Percentiles rank a stretch among this genome's conserved stretches.
Evolutionary conservation across 2,113 vertebrate genomes (phyloP).

Genomic region (Ranitomeya variabilis): DNA sequence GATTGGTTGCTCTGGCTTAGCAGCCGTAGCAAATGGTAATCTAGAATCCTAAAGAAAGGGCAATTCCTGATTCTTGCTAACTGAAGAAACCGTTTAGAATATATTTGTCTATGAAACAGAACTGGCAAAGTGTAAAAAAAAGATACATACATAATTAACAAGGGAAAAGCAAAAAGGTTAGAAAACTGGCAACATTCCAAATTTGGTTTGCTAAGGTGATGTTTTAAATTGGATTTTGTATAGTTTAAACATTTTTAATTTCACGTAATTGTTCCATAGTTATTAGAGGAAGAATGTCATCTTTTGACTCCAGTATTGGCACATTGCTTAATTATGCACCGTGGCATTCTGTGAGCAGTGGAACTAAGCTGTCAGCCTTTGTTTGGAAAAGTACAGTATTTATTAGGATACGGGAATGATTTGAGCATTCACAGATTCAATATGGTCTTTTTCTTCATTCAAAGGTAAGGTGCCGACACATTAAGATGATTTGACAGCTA

Average conservation of each 20-base stretch:
- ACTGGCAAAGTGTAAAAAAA: constrained; percentile 50
- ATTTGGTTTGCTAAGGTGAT: constrained; percentile 69
- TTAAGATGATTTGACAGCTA: neutral
- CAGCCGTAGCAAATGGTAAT: neutral
- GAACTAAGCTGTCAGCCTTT: constrained; percentile 51
- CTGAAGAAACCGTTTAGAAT: neutral
- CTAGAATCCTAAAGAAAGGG: neutral
- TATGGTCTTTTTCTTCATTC: neutral
- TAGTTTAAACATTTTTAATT: constrained; percentile 67
- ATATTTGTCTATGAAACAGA: constrained; percentile 16
- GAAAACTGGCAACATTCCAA: constrained; percentile 78
- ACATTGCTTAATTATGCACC: constrained; percentile 64
- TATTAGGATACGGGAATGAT: constrained; percentile 40
- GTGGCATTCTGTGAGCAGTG: constrained; percentile 51
- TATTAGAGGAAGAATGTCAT: constrained; percentile 71
- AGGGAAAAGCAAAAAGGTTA: constrained; percentile 77
- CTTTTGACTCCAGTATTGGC: constrained; percentile 67
- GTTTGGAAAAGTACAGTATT: constrained; percentile 16
- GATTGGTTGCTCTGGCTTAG: too few relatives aligned
- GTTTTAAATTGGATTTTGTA: constrained; percentile 74
- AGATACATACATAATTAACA: constrained; percentile 74
- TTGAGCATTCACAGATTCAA: neutral
- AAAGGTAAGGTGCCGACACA: neutral
- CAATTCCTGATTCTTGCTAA: neutral
- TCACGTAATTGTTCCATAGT: constrained; percentile 72